Evolutionary conservation across 2,888 invertebrate genomes (phyloP).

Genomic region (Sabatieria punctata): DNA sequence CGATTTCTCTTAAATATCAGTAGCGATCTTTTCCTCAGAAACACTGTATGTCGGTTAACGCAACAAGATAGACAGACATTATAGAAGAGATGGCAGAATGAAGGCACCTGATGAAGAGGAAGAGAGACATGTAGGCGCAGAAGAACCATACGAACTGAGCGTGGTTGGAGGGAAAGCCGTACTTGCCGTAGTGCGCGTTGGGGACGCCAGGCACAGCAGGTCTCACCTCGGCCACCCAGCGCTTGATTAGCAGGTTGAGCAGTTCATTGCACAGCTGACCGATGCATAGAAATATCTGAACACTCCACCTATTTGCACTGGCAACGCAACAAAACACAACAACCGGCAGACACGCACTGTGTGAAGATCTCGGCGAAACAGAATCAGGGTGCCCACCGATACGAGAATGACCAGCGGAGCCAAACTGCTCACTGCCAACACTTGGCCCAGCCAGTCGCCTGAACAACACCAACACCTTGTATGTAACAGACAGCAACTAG

Average conservation of each 20-base stretch:
- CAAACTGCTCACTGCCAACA: conserved; percentile 62
- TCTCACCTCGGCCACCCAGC: conserved; percentile 58
- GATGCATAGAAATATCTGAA: conserved; percentile 63
- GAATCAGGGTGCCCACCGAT: conserved; percentile 62
- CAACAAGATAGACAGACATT: too few species aligned
- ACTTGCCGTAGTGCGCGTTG: conserved; percentile 29
- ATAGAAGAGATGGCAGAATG: too few species aligned
- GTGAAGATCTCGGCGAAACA: conserved; percentile 73
- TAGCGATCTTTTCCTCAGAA: too few species aligned
- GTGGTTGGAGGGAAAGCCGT: conserved; percentile 70
- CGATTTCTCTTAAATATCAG: too few species aligned
- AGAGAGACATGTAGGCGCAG: conserved; percentile 61
- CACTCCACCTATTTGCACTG: conserved; percentile 22
- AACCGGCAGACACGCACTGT: conserved; percentile 55
- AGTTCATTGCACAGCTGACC: conserved; percentile 60
- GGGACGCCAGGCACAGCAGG: conserved; percentile 36
- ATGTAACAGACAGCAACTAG: too few species aligned
- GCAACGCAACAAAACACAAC: too few species aligned
- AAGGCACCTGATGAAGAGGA: conserved; percentile 74
- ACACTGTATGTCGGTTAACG: too few species aligned
- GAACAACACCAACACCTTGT: conserved; percentile 33
- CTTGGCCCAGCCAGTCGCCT: conserved; percentile 66
- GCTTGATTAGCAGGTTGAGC: conserved; percentile 60
- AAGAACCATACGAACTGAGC: conserved; percentile 83
- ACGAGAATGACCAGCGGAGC: conserved; percentile 63